Evolutionary conservation across 2,888 invertebrate genomes (phyloP), one percentile per base, ranked within the genome.

Genomic region (Eupelmus urozonus): DNA sequence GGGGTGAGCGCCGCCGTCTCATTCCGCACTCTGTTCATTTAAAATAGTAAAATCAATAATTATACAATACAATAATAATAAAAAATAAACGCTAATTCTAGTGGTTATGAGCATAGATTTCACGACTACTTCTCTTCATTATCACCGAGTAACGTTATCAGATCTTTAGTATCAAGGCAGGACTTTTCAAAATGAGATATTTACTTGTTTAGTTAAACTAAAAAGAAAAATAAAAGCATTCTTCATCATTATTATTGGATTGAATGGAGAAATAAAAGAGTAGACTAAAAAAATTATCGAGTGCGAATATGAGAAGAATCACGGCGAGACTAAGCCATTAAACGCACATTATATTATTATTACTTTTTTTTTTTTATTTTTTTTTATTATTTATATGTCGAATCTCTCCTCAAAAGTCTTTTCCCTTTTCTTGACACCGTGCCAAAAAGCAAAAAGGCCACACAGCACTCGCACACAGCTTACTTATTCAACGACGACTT

Each of bases 381-480:
- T 42, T 34, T 77, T 66, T 57, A 9, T 25, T 60, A 53, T 18
- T 9, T 63, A 25, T 53, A 49, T 51, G 13, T 60, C 45, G 25
- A 66, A 57, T 67, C 67, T 75, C 42, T 65, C n/a, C 23, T 25
- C 13, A 5, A 40, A 67, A 73, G 66, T 74, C 49, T 70, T 76
- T 76, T 70, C 20, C 75, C 40, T 60, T 53, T 53, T 70, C 49
- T 77, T 62, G 66, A 74, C 55, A 57, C 62, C 25, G 49, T 63
- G 62, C 49, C 74, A 65, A 66, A 81, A 82, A 80, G 70, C 72
- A 82, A 83, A 82, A 82, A 84, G 82, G 83, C 82, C 84, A 83
- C 83, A 79, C 79, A 79, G 65, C 79, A 81, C 80, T 81, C 81
- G 75, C 80, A 82, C 82, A 77, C 81, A 55, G 65, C 63, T 78